A percentile compares a stretch with the other conserved stretches of the same genome.
These are phyloP conservation scores for Myripristis murdjan DNA, from an alignment of 2,797 vertebrate genomes.

Conservation along the genomic window DNA sequence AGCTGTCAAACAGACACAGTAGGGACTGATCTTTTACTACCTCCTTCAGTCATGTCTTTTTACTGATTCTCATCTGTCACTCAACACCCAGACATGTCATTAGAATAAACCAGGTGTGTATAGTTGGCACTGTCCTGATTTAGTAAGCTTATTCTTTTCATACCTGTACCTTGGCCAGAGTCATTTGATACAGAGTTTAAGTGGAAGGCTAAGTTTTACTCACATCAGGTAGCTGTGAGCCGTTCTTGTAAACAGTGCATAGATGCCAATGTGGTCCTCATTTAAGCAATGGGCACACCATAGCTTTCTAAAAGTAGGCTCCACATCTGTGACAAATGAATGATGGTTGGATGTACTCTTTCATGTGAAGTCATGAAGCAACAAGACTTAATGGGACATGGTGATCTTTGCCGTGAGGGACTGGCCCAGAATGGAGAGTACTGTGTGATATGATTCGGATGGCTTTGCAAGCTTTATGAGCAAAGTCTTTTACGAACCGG, in stretches of 20 bases:
- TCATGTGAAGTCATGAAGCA: not conserved
- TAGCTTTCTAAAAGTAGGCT: not conserved
- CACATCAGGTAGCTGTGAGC: too few relatives aligned
- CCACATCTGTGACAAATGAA: not conserved
- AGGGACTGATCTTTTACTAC: constrained; percentile 25
- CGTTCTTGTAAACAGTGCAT: not conserved
- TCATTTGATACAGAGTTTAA: not conserved
- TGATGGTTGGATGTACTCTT: too few relatives aligned
- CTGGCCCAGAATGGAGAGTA: not conserved
- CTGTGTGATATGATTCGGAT: constrained; percentile 18
- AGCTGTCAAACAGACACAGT: constrained; percentile 1
- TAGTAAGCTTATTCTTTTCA: not conserved
- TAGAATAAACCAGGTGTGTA: not conserved
- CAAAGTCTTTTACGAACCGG: constrained; percentile 16
- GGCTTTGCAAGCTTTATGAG: constrained; percentile 1
- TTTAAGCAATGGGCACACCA: not conserved
- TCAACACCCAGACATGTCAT: constrained; percentile 12
- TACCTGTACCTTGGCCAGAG: not conserved
- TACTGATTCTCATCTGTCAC: not conserved
- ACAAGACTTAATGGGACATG: not conserved
- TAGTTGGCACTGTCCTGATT: not conserved
- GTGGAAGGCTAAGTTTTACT: not conserved
- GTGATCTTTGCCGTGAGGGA: not conserved
- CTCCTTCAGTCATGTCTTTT: constrained; percentile 3
- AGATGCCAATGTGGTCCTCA: not conserved